Percentiles rank a stretch among this genome's conserved stretches.
phyloP scores from a whole-genome alignment of 2,888 invertebrate species.

The Ochropleura plecta region DNA sequence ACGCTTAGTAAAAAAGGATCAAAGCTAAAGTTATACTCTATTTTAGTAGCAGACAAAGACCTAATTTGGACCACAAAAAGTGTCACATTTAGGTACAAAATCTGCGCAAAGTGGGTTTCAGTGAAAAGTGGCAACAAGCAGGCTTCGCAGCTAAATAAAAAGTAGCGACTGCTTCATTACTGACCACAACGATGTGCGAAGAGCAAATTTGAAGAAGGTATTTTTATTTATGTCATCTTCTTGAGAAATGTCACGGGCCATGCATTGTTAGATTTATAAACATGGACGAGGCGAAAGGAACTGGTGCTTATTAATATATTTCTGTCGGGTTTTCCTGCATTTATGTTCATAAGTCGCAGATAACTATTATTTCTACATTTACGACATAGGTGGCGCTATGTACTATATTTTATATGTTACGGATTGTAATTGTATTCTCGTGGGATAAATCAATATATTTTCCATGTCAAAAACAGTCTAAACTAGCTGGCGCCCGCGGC shows the following conservation, averaged over 20 bases:
- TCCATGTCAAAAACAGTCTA: too few species aligned
- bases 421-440: too few species aligned
- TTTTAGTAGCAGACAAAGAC: constrained; percentile 22
- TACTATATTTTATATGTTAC: too few species aligned
- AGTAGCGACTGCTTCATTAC: constrained; percentile 68
- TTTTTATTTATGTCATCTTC: background rate
- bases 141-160: constrained; percentile 60
- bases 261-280: background rate
- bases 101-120: constrained; percentile 38
- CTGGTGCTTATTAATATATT: too few species aligned
- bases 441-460: too few species aligned
- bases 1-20: constrained; percentile 4
- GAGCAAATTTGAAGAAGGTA: constrained; percentile 38
- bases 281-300: too few species aligned
- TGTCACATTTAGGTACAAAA: constrained; percentile 37
- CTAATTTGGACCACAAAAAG: constrained; percentile 59
- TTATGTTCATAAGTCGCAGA: too few species aligned
- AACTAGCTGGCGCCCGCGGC: too few species aligned
- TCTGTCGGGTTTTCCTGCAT: too few species aligned
- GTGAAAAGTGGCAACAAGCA: constrained; percentile 52
- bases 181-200: constrained; percentile 47
- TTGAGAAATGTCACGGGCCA: background rate
- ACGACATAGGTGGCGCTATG: too few species aligned
- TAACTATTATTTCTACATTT: too few species aligned
- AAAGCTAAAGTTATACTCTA: background rate